phyloP scores from a whole-genome alignment of 2,113 vertebrate genomes.

The Crotalus viridis region DNA sequence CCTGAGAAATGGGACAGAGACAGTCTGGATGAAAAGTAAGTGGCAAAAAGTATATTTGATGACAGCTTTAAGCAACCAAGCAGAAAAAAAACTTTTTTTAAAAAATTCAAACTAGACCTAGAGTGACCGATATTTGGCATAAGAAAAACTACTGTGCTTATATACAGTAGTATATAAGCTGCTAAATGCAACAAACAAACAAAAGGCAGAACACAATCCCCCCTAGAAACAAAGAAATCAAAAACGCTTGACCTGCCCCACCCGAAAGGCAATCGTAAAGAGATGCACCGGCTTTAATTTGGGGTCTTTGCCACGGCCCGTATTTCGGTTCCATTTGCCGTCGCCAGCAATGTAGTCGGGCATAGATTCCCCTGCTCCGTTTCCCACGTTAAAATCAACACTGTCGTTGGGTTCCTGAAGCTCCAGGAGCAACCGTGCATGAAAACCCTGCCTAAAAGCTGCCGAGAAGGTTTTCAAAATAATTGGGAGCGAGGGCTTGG shows the following conservation, averaged over 20 bases:
- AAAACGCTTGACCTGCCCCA: background rate
- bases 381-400: constrained; percentile 8
- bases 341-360: background rate
- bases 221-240: background rate
- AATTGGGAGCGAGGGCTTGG: background rate
- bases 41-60: constrained; percentile 17
- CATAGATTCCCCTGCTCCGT: background rate
- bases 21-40: constrained; percentile 37
- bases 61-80: constrained; percentile 17
- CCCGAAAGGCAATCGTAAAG: background rate
- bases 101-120: constrained; percentile 12
- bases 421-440: no score
- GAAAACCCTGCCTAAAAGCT: background rate
- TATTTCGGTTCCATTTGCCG: background rate
- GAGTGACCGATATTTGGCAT: background rate
- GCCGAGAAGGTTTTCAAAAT: rapidly evolving
- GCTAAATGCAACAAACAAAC: background rate
- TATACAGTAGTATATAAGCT: no score
- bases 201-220: background rate
- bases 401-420: background rate
- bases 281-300: background rate
- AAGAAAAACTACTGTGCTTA: background rate
- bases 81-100: background rate
- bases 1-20: background rate
- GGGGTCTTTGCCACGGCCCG: background rate